Percentiles rank a stretch among this genome's conserved stretches.
phyloP scores from a whole-genome alignment of 2,797 vertebrate genomes.

The Microchirus variegatus region DNA sequence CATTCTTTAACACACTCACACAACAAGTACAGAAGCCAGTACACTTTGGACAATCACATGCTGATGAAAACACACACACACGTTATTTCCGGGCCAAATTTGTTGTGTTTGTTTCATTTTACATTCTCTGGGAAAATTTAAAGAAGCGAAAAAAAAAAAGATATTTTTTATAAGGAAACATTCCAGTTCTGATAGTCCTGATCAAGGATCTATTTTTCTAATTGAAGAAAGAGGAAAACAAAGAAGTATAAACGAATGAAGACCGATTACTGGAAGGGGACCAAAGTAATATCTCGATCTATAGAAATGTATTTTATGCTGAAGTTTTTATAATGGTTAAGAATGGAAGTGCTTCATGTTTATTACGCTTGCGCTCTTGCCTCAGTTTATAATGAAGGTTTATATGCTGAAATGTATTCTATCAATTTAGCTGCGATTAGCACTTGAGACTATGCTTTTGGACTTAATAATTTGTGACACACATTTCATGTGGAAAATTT shows the following conservation, averaged over 20 bases:
- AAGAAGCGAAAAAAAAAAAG: slow-evolving; percentile 42
- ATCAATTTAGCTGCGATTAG: slow-evolving; percentile 66
- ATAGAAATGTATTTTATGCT: slow-evolving; percentile 79
- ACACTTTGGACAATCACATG: slow-evolving; percentile 64
- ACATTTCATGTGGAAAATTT: slow-evolving; percentile 39
- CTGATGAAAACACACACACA: slow-evolving; percentile 34
- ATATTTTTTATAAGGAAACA: slow-evolving; percentile 86
- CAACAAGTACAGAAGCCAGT: slow-evolving; percentile 44
- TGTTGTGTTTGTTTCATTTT: slow-evolving; percentile 57
- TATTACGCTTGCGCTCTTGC: slow-evolving; percentile 65
- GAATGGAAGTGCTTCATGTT: slow-evolving; percentile 73
- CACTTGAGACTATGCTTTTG: slow-evolving; percentile 58
- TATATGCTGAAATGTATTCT: slow-evolving; percentile 70
- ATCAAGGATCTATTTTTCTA: slow-evolving; percentile 85
- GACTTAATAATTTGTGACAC: slow-evolving; percentile 50
- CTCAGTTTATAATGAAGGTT: slow-evolving; percentile 68
- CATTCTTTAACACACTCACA: slow-evolving; percentile 45
- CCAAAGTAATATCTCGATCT: slow-evolving; percentile 77
- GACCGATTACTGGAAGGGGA: slow-evolving; percentile 77
- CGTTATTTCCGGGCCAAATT: slow-evolving; percentile 63
- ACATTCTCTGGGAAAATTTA: slow-evolving; percentile 69
- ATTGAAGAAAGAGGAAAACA: slow-evolving; percentile 69
- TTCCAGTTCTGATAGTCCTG: slow-evolving; percentile 66
- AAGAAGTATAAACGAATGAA: slow-evolving; percentile 59
- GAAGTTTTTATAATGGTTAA: slow-evolving; percentile 78